phyloP scores from a whole-genome alignment of 2,797 vertebrate genomes.

The Sebastes matsubarae region DNA sequence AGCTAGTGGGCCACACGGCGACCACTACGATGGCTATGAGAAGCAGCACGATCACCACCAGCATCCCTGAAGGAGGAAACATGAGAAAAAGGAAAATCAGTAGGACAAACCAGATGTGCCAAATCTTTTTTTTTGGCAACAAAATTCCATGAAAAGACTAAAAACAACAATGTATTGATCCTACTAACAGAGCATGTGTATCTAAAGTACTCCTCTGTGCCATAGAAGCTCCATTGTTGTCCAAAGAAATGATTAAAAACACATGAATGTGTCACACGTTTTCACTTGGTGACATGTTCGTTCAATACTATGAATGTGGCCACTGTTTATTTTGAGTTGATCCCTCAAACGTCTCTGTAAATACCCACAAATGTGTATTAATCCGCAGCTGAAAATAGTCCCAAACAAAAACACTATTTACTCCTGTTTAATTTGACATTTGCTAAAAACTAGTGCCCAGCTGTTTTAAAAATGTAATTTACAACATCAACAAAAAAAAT shows the following conservation, averaged over 20 bases:
- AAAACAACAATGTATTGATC: neutral
- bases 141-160: neutral
- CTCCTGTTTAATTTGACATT: neutral
- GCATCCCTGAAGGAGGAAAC: constrained; percentile 86
- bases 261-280: neutral
- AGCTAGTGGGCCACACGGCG: constrained; percentile 86
- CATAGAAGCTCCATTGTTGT: fast-evolving
- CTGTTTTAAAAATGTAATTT: neutral
- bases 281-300: neutral
- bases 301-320: neutral
- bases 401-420: too few species aligned
- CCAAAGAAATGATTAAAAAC: neutral
- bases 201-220: neutral
- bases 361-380: neutral
- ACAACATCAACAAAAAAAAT: neutral
- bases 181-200: neutral
- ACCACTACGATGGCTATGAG: constrained; percentile 93
- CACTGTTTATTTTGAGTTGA: neutral
- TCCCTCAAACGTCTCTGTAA: neutral
- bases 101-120: neutral
- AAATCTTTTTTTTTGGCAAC: neutral
- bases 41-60: constrained; percentile 94
- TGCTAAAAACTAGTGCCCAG: neutral
- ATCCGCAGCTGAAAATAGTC: neutral
- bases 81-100: neutral